phyloP scores from a whole-genome alignment of 2,797 vertebrate genomes.

The Typhlichthys subterraneus region DNA sequence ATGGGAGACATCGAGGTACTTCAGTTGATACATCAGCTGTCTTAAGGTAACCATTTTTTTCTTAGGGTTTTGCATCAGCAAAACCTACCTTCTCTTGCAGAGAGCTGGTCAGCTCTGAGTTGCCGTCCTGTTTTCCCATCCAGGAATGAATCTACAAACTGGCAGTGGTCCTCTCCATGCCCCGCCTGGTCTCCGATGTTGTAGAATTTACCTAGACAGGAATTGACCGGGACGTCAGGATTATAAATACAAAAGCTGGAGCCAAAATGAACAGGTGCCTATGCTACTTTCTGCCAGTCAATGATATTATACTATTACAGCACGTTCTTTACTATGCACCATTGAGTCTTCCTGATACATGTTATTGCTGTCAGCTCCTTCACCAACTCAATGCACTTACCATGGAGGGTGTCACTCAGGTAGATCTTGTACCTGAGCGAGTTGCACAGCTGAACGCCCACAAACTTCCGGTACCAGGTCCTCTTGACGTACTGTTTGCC shows the following conservation, averaged over 20 bases:
- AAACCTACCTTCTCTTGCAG: slow-evolving; percentile 76
- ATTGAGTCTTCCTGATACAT: no score
- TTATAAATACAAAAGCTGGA: no score
- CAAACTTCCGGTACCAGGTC: slow-evolving; percentile 98
- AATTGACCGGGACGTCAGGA: no score
- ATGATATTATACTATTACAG: no score
- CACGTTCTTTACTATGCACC: no score
- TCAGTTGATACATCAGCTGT: no score
- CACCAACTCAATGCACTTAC: slow-evolving; percentile 67
- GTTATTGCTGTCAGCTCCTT: no score
- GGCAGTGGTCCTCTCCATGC: slow-evolving; percentile 94
- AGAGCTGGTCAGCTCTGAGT: slow-evolving; percentile 81
- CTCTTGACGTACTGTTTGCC: slow-evolving; percentile 94
- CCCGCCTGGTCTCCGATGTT: slow-evolving; percentile 95
- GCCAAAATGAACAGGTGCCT: no score
- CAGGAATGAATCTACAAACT: slow-evolving; percentile 95
- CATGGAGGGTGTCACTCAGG: slow-evolving; percentile 90
- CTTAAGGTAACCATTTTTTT: no score
- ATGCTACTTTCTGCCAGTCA: no score
- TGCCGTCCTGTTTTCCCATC: slow-evolving; percentile 91
- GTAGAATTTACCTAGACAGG: slow-evolving; percentile 87
- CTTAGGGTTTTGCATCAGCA: no score
- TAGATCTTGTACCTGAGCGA: slow-evolving; percentile 98
- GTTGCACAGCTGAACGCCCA: slow-evolving; percentile 94
- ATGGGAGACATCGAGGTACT: no score